Evolutionary conservation across 2,113 vertebrate genomes (phyloP), one percentile per base, ranked within the genome.

Genomic region (Tricholaema leucomelas): DNA sequence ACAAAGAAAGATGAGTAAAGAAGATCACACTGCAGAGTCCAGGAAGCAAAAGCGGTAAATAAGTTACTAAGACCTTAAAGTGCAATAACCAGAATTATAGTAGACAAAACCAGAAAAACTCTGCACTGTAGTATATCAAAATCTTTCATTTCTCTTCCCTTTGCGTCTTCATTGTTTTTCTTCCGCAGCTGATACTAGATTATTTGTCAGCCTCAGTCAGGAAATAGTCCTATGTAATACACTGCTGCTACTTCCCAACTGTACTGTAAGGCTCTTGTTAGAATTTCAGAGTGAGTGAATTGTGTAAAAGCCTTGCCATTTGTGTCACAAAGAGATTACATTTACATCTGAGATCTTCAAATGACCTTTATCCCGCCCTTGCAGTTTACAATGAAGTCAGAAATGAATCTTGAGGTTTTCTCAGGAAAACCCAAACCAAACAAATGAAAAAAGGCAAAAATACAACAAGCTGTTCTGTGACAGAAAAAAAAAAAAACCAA

Each of bases 231-330:
- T 4, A 18, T 27, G 18, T 52, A 60, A 88, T 46, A 60, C 11
- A 54, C 28, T 59, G 27, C 27, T 79, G 50, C 15, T 35, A 21
- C 5, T 9, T 73, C 31, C 9, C 52, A 66, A 3, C 15, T 73
- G 20, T 63, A n/a, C 12, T 65, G 15, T 60, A 44, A 55, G 19
- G 7, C 5, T 12, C 12, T 56, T 59, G 15, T 58, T 59, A 35
- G 31, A 94, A 87, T 92, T 87, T 77, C 72, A 87, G 73, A 80
- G 60, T 35, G 87, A 75, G 11, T 8, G 91, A 73, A 67, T 33
- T 59, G 19, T 42, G 42, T 28, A 69, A 88, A 87, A 70, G 4
- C 10, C 8, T 5, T 85, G 74, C 35, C 33, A 44, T 81, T 92
- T 92, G 71, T 6, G 38, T 70, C 16, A 48, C 4, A 2, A 9